Evolutionary conservation across 1,140 invertebrate species (phyloP), one percentile per base, ranked within the genome.

Genomic region (Drosophila serrata): DNA sequence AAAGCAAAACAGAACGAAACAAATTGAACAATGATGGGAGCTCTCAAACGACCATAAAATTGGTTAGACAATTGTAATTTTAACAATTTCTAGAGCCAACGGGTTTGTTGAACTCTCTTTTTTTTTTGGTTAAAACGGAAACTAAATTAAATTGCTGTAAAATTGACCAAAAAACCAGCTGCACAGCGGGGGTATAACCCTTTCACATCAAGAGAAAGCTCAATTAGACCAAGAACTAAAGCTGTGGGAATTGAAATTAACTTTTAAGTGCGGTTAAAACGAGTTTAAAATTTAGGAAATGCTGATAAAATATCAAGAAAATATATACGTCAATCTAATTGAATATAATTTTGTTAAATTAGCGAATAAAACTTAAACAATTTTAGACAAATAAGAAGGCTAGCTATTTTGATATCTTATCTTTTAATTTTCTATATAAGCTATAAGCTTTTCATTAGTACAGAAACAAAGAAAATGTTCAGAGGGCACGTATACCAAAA

Each of bases 91-190:
- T 53, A 39, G 45, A 40, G n/a, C 49, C 45, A 75, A 12, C 35
- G 56, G 56, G 63, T 77, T 55, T 77, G 74, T 68, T 77, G 74
- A 77, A 77, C 74, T 57, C 53, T 43, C 9, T 24, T 37, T 53
- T 27, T 37, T 31, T 55, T 22, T 48, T 37, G 33, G 35, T 27
- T 68, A 46, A 48, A 68, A 77, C 55, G 74, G 73, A 76, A 76
- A 77, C 73, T 76, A 76, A 76, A 76, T 56, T 76, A 76, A 76
- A 67, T 76, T 59, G 46, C 72, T 67, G 73, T 76, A 45, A 76
- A 76, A 77, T 77, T 68, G 55, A n/a, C 45, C 53, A n/a, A 53
- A 59, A 58, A 58, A 51, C 40, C 40, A 55, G 40, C 24, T 49
- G 29, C 60, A 58, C 73, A 65, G 60, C 51, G 37, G 53, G 39